phyloP scores from a whole-genome alignment of 2,113 vertebrate genomes.

The Microtus montanus region DNA sequence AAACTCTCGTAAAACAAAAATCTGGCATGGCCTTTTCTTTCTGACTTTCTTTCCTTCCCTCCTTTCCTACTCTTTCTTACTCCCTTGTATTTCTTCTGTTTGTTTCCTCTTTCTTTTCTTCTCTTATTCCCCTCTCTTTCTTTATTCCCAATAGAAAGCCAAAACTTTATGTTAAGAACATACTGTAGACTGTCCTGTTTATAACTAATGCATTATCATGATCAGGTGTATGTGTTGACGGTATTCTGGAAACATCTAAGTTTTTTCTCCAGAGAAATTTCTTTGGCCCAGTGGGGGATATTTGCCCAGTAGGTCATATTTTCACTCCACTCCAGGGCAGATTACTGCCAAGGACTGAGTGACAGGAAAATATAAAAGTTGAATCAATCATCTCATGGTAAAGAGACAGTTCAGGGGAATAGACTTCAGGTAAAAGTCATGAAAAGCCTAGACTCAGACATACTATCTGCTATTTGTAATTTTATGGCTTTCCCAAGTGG shows the following conservation, averaged over 20 bases:
- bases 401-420: background rate
- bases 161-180: background rate
- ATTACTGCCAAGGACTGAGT: background rate
- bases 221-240: background rate
- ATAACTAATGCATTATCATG: background rate
- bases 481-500: background rate
- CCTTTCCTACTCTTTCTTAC: background rate
- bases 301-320: background rate
- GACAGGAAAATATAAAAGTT: background rate
- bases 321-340: background rate
- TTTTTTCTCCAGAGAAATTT: background rate
- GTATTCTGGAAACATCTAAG: background rate
- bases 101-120: background rate
- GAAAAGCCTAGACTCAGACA: background rate
- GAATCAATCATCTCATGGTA: background rate
- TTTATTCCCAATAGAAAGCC: constrained; percentile 22
- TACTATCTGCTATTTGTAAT: background rate
- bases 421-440: background rate
- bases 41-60: background rate
- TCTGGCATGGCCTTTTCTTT: background rate
- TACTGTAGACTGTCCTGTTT: background rate
- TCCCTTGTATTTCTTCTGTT: background rate
- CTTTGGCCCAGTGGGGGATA: background rate
- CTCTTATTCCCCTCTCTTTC: background rate
- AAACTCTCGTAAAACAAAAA: background rate